These are phyloP conservation scores for Aleiodes alternator DNA, from an alignment of 2,888 invertebrate species.

Conservation along the genomic window DNA sequence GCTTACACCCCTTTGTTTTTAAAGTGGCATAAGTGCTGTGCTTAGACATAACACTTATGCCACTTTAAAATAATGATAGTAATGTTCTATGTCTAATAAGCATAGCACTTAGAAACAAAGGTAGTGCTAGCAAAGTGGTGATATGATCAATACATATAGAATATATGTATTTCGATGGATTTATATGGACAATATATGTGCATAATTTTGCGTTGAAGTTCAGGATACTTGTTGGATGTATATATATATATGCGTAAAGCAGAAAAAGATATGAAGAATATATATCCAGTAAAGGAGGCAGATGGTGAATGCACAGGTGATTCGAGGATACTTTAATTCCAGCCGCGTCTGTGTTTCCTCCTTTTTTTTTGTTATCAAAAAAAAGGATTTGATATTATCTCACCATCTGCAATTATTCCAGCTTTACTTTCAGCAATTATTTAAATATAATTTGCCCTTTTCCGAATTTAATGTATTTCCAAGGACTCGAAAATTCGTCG, in stretches of 20 bases:
- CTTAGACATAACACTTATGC: no score
- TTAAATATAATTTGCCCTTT: no score
- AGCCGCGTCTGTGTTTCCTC: not conserved
- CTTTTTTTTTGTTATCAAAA: not conserved
- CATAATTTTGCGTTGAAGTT: not conserved
- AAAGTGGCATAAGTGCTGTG: no score
- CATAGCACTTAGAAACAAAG: no score
- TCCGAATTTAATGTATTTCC: no score
- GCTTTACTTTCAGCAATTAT: no score
- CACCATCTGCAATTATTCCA: no score
- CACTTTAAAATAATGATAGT: no score
- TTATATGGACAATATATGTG: constrained; percentile 15
- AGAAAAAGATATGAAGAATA: constrained; percentile 13
- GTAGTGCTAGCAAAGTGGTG: no score
- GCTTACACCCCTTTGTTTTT: no score
- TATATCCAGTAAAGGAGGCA: constrained; percentile 5
- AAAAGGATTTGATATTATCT: not conserved
- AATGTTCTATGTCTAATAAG: no score
- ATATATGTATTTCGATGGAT: constrained; percentile 1
- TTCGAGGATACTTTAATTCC: constrained; percentile 25
- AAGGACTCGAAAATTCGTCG: not conserved
- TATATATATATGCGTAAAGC: constrained; percentile 5
- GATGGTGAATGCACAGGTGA: constrained; percentile 44
- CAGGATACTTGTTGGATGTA: not conserved
- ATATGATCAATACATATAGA: not conserved